Conservation (phyloP, 2,888 invertebrate genomes). For the Arge pagana region DNA sequence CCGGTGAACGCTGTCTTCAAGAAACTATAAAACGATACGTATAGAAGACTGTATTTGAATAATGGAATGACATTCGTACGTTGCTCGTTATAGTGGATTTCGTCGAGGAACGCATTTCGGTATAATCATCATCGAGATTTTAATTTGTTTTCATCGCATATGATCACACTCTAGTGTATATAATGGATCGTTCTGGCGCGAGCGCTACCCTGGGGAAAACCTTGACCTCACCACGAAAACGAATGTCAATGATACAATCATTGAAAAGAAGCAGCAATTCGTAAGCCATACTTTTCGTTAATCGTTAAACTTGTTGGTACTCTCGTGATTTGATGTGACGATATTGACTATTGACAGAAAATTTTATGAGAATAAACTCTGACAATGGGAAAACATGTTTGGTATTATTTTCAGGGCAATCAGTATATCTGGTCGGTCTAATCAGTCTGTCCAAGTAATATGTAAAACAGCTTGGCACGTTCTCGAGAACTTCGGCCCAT, state of each 20-base stretch:
- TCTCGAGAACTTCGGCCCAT: slow-evolving; percentile 79
- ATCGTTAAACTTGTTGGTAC: background rate
- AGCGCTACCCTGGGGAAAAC: slow-evolving; percentile 41
- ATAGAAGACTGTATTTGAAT: too few species aligned
- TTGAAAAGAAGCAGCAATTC: slow-evolving; percentile 50
- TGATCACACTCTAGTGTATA: too few species aligned
- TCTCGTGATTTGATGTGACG: background rate
- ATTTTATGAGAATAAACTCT: background rate
- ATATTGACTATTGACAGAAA: background rate
- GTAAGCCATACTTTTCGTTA: slow-evolving; percentile 30
- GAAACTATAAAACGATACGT: too few species aligned
- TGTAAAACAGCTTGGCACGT: slow-evolving; percentile 75
- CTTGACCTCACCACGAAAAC: slow-evolving; percentile 48
- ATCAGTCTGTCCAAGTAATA: slow-evolving; percentile 74
- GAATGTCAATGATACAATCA: slow-evolving; percentile 51
- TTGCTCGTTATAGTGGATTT: too few species aligned
- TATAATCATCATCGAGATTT: too few species aligned
- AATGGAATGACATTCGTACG: too few species aligned
- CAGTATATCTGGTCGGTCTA: slow-evolving; percentile 66
- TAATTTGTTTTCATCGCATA: too few species aligned
- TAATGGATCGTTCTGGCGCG: slow-evolving; percentile 37
- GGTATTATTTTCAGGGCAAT: slow-evolving; percentile 56
- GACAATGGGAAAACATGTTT: background rate
- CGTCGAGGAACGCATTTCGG: too few species aligned
- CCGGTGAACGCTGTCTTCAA: too few species aligned